Base-by-base conservation (phyloP, 2,888 invertebrate species). In the Microplitis deprimator region DNA sequence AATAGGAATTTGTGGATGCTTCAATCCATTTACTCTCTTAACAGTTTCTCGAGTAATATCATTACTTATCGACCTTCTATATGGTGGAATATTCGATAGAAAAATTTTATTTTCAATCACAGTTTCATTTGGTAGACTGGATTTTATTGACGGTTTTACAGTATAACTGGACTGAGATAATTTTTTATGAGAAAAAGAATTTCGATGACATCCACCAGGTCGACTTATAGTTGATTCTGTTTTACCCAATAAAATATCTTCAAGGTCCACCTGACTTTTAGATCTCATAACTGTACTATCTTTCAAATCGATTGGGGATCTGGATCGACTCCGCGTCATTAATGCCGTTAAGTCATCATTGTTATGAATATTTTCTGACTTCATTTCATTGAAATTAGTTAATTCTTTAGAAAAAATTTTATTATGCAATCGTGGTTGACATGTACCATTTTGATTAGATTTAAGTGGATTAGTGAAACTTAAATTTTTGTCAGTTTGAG, bases 261-360 rank as follows among this genome's bases (percentile, higher is more conserved):
- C 89, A 20, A 89, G 77, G 29, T 87, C 87, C 87, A 87, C 87
- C 60, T 87, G 88, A 60, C 85, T 85, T 60, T 85, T 86, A 0
- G 86, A 84, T n/a, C 83, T 82, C 0, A 84, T 83, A 62, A 86
- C 86, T 7, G 81, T 83, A 17, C 79, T 62, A 61, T 88, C 88
- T 74, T 88, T 85, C 4, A 88, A 83, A 80, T 87, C 87, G 41
- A 89, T 88, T 16, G 87, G 85, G 6, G 88, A 86, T 76, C 89
- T 85, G 4, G 87, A 87, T 78, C 89, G 82, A 72, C 85, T 86
- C 75, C 84, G 87, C 1, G 89, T 88, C 8, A 87, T 85, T 40
- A 89, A 82, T n/a, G 87, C 86, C 16, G 86, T 86, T 20, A 89
- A 71, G 5, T 88, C 82, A 76, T 83, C 82, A 74, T 88, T 87